Base-by-base conservation (phyloP, 2,888 invertebrate genomes). In the Drosophila pseudotalamancana region DNA sequence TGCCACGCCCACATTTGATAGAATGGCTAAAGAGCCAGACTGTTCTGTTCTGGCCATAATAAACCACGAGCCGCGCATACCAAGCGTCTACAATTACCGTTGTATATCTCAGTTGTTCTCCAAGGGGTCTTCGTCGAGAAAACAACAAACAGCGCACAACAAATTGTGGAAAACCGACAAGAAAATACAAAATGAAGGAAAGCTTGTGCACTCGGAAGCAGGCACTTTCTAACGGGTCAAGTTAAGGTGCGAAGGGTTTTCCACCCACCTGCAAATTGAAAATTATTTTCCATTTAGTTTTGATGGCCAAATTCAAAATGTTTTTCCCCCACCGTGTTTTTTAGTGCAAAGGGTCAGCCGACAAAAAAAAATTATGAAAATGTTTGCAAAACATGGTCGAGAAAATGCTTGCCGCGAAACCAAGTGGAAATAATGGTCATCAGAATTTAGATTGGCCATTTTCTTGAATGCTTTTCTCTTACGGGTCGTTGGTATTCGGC, bases 11-110 rank as follows among this genome's bases (percentile, higher is more conserved):
- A 72, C 69, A 61, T 53, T 68, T 43, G 43, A n/a, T 54, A 19
- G 40, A 19, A 29, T 48, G 19, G 48, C 46, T n/a, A 37, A 55
- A 25, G 23, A 31, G 50, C 37, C 63, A 60, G 62, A 43, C 49
- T 34, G 39, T 34, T 42, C 25, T 29, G n/a, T n/a, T n/a, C n/a
- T 57, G 75, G 72, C 81, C 67, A 77, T 76, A 78, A 69, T 74
- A 85, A 81, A 77, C 85, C 85, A 79, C 82, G 65, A 72, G 74
- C 59, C 53, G 81, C 73, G 72, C 71, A 84, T 81, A 71, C 78
- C 81, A 73, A 84, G 50, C 77, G 67, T 77, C 77, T 74, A 79
- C 79, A 85, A 81, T 82, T 82, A 72, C 80, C 77, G 63, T 62
- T 67, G 67, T 68, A 54, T 57, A 51, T 55, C 42, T 65, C 34